These are phyloP conservation scores for Aethes cnicana DNA, from an alignment of 2,888 invertebrate species.

Conservation along the genomic window DNA sequence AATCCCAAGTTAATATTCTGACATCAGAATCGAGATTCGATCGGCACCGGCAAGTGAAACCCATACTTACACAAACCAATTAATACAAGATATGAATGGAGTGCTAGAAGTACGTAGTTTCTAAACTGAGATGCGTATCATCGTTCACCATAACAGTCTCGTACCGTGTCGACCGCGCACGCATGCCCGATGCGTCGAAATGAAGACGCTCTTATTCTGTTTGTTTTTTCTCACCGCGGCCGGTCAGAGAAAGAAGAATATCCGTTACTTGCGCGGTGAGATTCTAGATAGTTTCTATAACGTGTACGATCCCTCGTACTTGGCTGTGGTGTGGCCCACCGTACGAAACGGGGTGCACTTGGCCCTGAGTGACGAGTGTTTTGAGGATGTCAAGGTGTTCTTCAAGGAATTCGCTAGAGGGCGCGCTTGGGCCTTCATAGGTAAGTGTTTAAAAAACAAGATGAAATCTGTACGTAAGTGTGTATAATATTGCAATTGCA, in stretches of 20 bases:
- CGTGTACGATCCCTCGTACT: constrained; percentile 70
- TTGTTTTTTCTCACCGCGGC: not conserved
- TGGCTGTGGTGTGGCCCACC: constrained; percentile 73
- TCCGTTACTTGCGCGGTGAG: constrained; percentile 48
- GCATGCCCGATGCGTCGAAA: constrained; percentile 8
- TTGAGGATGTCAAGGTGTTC: constrained; percentile 67
- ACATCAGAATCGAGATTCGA: no score
- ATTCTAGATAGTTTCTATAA: constrained; percentile 67
- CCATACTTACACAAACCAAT: no score
- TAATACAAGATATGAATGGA: no score
- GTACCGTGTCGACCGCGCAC: constrained; percentile 8
- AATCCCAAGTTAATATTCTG: no score
- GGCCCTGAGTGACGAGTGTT: constrained; percentile 64
- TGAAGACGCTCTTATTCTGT: not conserved
- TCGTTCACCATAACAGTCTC: not conserved
- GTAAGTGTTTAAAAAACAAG: constrained; percentile 53
- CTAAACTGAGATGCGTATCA: no score
- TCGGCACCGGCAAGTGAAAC: no score
- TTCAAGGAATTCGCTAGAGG: constrained; percentile 69
- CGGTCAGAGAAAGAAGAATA: not conserved
- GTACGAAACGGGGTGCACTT: constrained; percentile 66
- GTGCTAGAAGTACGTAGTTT: no score
- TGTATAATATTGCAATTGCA: no score
- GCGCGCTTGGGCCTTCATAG: constrained; percentile 75
- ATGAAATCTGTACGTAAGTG: no score